These are phyloP conservation scores for Stictonetta naevosa DNA, from an alignment of 2,113 vertebrate species.

Conservation along the genomic window DNA sequence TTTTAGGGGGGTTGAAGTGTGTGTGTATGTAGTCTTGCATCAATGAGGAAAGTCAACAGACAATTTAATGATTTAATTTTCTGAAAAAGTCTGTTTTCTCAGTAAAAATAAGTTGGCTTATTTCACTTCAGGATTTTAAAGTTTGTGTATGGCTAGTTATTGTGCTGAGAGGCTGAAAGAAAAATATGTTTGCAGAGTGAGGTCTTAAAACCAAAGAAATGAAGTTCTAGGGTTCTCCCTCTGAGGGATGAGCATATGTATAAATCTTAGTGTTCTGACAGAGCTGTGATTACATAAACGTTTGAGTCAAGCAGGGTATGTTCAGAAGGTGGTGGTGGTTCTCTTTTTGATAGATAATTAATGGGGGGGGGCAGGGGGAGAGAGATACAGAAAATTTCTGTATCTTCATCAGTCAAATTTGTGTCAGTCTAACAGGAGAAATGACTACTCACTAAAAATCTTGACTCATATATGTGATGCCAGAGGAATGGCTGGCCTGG, in stretches of 20 bases:
- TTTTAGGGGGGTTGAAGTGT: not conserved
- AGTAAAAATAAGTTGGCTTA: not conserved
- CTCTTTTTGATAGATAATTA: not conserved
- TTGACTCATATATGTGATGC: not conserved
- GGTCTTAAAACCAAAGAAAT: not conserved
- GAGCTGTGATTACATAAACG: not conserved
- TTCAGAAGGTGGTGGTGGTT: accelerated
- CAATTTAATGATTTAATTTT: not conserved
- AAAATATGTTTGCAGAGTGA: not conserved
- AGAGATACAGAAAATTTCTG: not conserved
- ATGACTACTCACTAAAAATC: not conserved
- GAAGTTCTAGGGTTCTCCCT: not conserved
- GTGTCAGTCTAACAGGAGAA: not conserved
- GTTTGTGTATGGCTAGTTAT: accelerated
- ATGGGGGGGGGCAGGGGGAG: too few species aligned
- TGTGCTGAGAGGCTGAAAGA: not conserved
- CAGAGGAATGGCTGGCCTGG: not conserved
- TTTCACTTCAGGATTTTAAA: not conserved
- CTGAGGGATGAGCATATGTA: accelerated
- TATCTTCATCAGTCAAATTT: not conserved
- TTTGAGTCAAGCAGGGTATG: not conserved
- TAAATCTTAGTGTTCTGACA: not conserved
- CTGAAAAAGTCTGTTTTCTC: not conserved
- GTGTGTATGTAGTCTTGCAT: not conserved
- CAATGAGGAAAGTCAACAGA: not conserved